Evolutionary conservation across 2,797 vertebrate genomes (phyloP).

Genomic region (Anniella stebbinsi): DNA sequence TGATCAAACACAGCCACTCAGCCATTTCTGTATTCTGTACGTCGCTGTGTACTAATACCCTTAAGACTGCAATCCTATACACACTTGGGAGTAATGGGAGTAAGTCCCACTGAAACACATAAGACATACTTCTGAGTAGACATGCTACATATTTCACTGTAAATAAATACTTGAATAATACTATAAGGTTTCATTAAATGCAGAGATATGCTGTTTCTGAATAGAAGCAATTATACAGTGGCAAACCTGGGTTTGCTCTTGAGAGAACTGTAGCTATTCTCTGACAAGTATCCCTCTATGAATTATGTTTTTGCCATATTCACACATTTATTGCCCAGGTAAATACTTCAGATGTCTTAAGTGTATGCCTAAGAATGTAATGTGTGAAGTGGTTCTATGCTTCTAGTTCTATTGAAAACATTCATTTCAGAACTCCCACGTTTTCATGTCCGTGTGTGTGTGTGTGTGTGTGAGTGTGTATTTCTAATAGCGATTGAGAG

Average conservation of each 20-base stretch:
- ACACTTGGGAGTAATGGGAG: too few relatives aligned
- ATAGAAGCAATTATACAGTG: neutral
- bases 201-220: neutral
- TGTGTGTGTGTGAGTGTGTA: neutral
- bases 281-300: neutral
- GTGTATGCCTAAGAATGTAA: neutral
- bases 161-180: too few relatives aligned
- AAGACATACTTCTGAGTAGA: too few relatives aligned
- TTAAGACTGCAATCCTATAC: neutral
- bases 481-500: accelerated
- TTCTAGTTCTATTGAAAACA: neutral
- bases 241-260: neutral
- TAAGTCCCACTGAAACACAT: too few relatives aligned
- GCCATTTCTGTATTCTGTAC: neutral
- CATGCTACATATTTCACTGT: too few relatives aligned
- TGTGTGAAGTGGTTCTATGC: neutral
- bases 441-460: neutral
- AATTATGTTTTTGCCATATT: neutral
- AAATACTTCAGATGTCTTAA: neutral
- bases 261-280: neutral
- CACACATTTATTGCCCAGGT: neutral
- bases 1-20: neutral
- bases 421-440: neutral
- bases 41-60: neutral
- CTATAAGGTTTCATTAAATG: constrained; percentile 19